phyloP scores from a whole-genome alignment of 2,797 vertebrate genomes.

The Macrochelys suwanniensis region DNA sequence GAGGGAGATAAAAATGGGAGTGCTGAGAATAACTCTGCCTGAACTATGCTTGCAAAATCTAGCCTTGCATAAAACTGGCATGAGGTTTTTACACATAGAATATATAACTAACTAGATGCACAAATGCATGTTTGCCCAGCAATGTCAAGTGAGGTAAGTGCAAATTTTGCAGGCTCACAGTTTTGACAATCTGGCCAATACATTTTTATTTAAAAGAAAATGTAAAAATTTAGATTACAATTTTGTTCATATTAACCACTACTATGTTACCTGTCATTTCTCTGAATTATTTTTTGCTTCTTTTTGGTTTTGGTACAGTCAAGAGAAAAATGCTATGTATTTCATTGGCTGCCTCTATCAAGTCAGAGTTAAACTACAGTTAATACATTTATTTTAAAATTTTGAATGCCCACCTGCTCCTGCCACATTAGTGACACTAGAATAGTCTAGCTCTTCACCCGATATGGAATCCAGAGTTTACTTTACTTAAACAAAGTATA shows the following conservation, averaged over 20 bases:
- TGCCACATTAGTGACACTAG: neutral
- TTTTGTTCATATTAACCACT: neutral
- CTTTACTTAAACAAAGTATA: neutral
- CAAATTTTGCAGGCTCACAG: neutral
- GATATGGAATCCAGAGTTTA: neutral
- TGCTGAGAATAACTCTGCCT: neutral
- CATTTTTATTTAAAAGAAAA: neutral
- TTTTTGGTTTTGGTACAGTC: accelerated
- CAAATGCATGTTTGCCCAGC: neutral
- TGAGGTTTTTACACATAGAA: neutral
- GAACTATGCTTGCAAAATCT: neutral
- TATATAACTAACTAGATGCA: neutral
- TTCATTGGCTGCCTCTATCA: neutral
- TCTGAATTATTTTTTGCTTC: neutral
- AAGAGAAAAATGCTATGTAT: neutral
- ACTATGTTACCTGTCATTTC: neutral
- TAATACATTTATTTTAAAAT: neutral
- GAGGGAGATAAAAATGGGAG: neutral
- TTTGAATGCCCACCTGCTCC: neutral
- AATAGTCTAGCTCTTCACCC: neutral
- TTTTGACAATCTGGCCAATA: neutral
- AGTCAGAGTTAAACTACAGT: neutral
- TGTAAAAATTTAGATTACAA: neutral
- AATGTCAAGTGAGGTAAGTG: neutral
- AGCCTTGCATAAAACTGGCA: neutral